These are phyloP conservation scores for Alethe diademata DNA, from an alignment of 2,113 vertebrate genomes.

Conservation along the genomic window DNA sequence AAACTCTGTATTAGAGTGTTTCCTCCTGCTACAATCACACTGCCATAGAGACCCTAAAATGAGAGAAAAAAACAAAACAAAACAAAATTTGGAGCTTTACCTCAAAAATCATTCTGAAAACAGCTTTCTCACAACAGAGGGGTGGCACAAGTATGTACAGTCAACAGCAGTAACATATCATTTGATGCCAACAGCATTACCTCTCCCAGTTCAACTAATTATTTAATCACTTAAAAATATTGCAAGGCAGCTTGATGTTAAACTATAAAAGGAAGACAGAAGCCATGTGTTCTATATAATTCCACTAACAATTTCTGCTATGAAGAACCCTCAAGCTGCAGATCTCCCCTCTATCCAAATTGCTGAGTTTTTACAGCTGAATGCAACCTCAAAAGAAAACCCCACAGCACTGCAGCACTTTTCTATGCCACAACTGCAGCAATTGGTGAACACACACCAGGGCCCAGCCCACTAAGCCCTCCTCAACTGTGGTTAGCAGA, in stretches of 20 bases:
- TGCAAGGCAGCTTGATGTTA: background rate
- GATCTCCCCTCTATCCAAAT: background rate
- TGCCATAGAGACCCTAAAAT: slow-evolving; percentile 92
- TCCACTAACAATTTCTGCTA: background rate
- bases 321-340: background rate
- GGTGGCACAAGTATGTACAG: accelerated
- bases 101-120: background rate
- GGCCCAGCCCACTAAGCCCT: background rate
- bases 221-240: background rate
- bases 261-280: background rate
- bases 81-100: background rate
- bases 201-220: background rate
- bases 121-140: background rate
- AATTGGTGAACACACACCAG: background rate
- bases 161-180: background rate
- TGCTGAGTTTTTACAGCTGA: background rate
- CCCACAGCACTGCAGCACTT: background rate
- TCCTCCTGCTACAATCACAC: slow-evolving; percentile 95
- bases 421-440: background rate
- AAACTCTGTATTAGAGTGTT: slow-evolving; percentile 98
- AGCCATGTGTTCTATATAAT: background rate
- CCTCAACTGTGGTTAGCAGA: background rate
- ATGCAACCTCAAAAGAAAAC: background rate
- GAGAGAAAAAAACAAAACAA: slow-evolving; percentile 8
- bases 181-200: background rate